These are phyloP conservation scores for Oceanites oceanicus DNA, from an alignment of 2,113 vertebrate species.

Conservation along the genomic window DNA sequence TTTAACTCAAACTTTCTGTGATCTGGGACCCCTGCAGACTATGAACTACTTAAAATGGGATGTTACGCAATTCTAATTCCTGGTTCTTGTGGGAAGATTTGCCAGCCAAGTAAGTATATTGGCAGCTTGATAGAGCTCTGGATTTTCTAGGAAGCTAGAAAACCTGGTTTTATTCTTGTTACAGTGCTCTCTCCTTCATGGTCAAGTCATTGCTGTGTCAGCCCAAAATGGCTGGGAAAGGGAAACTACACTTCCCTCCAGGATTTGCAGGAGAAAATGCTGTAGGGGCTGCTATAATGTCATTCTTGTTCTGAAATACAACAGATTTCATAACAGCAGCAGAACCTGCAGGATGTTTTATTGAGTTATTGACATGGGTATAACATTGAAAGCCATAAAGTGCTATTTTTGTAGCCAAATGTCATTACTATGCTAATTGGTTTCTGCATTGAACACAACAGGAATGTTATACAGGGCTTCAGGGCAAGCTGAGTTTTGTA, in stretches of 20 bases:
- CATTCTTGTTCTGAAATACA: not conserved
- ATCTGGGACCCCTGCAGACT: not conserved
- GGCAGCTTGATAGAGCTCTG: not conserved
- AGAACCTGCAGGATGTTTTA: conserved; percentile 23
- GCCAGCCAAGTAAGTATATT: not conserved
- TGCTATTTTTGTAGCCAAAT: conserved; percentile 21
- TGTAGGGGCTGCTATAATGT: not conserved
- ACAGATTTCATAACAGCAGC: not conserved
- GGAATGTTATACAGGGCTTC: not conserved
- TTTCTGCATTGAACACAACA: not conserved
- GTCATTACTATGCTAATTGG: conserved; percentile 44
- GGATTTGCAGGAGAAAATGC: not conserved
- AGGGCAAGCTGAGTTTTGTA: not conserved
- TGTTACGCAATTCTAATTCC: not conserved
- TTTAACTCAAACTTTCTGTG: not conserved
- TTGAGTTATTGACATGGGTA: conserved; percentile 21
- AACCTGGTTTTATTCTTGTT: not conserved
- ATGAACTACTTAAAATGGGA: not conserved
- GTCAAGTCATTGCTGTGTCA: not conserved
- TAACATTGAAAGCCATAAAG: conserved; percentile 26
- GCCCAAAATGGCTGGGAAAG: not conserved
- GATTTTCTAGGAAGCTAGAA: not conserved
- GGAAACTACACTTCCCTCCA: not conserved
- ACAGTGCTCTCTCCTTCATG: not conserved
- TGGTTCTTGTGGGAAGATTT: not conserved